Evolutionary conservation across 2,888 invertebrate species (phyloP).

Genomic region (Pheosia tremula): DNA sequence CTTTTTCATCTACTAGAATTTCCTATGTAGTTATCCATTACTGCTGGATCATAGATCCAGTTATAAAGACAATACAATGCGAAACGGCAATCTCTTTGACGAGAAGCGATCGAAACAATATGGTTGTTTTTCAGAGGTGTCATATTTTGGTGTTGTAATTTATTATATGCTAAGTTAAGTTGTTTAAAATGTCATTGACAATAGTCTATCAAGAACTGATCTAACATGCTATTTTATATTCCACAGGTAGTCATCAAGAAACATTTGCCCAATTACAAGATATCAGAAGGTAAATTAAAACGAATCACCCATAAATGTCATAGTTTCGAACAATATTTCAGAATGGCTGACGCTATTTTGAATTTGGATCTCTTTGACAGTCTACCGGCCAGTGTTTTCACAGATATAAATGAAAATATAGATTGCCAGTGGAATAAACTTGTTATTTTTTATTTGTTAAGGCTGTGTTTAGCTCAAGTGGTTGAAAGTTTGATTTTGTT

Average conservation of each 20-base stretch:
- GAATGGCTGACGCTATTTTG: constrained; percentile 86
- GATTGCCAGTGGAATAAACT: constrained; percentile 83
- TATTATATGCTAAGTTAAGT: no score
- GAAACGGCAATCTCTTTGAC: no score
- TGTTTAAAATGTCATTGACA: no score
- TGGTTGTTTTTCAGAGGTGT: no score
- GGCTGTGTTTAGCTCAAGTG: constrained; percentile 90
- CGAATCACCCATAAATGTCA: constrained; percentile 84
- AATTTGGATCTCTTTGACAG: constrained; percentile 78
- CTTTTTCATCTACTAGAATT: constrained; percentile 1
- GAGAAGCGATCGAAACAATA: no score
- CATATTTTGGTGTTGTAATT: no score
- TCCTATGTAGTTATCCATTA: not conserved
- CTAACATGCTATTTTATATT: constrained; percentile 14
- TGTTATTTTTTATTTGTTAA: constrained; percentile 90
- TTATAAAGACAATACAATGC: no score
- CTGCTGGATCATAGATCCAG: no score
- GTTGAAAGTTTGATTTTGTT: constrained; percentile 92
- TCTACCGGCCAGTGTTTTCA: constrained; percentile 51
- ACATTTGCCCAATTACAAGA: constrained; percentile 50
- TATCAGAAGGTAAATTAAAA: constrained; percentile 84
- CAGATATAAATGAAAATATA: constrained; percentile 46
- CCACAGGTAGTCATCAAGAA: constrained; percentile 71
- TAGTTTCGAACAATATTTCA: constrained; percentile 88
- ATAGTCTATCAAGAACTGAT: not conserved